Percentiles rank a stretch among this genome's conserved stretches.
Evolutionary conservation across 2,113 vertebrate species (phyloP).

Genomic region (Lepisosteus osseus): DNA sequence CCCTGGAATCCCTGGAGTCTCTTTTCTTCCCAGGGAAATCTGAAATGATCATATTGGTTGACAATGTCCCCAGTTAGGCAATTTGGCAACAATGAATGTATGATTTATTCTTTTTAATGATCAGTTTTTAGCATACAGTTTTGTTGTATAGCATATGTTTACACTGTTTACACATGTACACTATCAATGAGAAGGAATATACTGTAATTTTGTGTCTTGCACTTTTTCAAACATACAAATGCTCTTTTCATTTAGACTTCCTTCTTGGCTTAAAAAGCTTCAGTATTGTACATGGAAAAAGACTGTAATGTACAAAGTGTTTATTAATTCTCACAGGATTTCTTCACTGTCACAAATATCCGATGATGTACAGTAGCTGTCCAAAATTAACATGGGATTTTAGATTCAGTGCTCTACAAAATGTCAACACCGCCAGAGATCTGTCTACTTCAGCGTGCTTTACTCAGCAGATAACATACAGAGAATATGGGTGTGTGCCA

Average conservation of each 20-base stretch:
- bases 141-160: neutral
- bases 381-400: too few relatives aligned
- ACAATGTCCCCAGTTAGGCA: neutral
- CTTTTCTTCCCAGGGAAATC: constrained; percentile 5
- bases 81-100: neutral
- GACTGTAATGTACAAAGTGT: too few relatives aligned
- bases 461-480: too few relatives aligned
- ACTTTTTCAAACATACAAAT: too few relatives aligned
- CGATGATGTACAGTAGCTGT: constrained; percentile 1
- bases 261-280: too few relatives aligned
- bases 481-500: neutral
- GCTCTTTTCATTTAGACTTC: too few relatives aligned
- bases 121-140: neutral
- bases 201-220: neutral
- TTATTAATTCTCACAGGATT: too few relatives aligned
- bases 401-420: too few relatives aligned
- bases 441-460: too few relatives aligned
- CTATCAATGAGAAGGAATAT: constrained; percentile 8
- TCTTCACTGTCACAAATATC: too few relatives aligned
- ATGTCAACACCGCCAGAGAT: too few relatives aligned
- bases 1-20: constrained; percentile 26
- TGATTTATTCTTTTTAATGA: neutral
- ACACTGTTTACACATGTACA: constrained; percentile 6
- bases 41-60: neutral
- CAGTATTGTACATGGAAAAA: too few relatives aligned